Percentiles rank a stretch among this genome's conserved stretches.
These are phyloP conservation scores for Colletes collaris DNA, from an alignment of 2,888 invertebrate species.

Conservation along the genomic window DNA sequence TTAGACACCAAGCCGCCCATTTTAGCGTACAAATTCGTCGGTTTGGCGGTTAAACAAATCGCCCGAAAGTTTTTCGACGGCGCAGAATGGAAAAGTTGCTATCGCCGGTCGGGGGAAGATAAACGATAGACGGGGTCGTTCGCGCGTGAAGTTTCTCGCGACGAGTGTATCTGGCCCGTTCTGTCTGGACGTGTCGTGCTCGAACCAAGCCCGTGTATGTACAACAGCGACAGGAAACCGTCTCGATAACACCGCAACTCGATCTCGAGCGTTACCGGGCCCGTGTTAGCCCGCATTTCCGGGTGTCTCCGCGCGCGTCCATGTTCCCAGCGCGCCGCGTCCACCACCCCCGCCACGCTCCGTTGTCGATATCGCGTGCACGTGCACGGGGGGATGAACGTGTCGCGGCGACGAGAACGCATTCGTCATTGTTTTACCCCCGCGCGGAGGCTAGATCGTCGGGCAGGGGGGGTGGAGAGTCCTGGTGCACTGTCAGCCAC, in stretches of 20 bases:
- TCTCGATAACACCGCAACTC: slow-evolving; percentile 69
- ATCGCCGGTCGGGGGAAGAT: slow-evolving; percentile 3
- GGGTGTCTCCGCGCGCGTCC: slow-evolving; percentile 27
- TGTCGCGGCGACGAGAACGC: slow-evolving; percentile 50
- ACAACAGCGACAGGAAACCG: slow-evolving; percentile 55
- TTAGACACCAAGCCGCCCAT: too few species aligned
- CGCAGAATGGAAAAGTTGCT: neutral
- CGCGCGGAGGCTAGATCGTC: slow-evolving; percentile 26
- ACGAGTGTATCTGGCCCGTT: slow-evolving; percentile 22
- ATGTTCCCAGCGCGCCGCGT: slow-evolving; percentile 14
- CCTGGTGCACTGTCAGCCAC: slow-evolving; percentile 50
- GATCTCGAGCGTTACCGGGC: slow-evolving; percentile 57
- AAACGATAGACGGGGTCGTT: slow-evolving; percentile 24
- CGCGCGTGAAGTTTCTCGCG: slow-evolving; percentile 27
- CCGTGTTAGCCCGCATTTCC: slow-evolving; percentile 61
- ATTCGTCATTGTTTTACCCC: slow-evolving; percentile 72
- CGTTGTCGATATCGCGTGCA: slow-evolving; percentile 28
- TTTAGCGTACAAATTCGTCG: too few species aligned
- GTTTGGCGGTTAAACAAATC: too few species aligned
- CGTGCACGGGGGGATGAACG: slow-evolving; percentile 25
- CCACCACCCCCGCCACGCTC: neutral
- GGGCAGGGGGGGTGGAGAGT: neutral
- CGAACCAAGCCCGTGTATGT: slow-evolving; percentile 30
- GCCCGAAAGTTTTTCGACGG: neutral
- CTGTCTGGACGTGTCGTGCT: slow-evolving; percentile 26